Percentiles rank a stretch among this genome's conserved stretches.
Evolutionary conservation across 2,113 vertebrate species (phyloP).

Genomic region (Cyprinodon tularosa): DNA sequence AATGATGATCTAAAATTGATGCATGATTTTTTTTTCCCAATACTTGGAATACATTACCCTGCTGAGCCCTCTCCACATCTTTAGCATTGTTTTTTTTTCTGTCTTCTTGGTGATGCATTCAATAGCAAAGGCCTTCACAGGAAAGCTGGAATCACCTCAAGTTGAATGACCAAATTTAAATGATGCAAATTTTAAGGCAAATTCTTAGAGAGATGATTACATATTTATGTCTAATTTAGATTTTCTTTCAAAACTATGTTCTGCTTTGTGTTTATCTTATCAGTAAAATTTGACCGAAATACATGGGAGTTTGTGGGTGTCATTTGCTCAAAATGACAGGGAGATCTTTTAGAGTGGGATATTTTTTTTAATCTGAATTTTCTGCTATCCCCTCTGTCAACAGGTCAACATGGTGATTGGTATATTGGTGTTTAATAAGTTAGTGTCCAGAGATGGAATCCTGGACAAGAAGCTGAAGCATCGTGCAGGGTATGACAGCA

Average conservation of each 20-base stretch:
- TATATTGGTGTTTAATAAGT: slow-evolving; percentile 99
- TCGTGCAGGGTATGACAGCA: slow-evolving; percentile 94
- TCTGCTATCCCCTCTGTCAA: slow-evolving; percentile 42
- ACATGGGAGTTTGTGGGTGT: neutral
- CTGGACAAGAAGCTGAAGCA: slow-evolving; percentile 99
- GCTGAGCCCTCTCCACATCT: no score
- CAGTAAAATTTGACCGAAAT: neutral
- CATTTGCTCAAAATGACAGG: slow-evolving; percentile 33
- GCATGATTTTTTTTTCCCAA: no score
- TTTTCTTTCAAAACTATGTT: neutral
- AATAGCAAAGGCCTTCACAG: no score
- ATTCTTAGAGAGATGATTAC: no score
- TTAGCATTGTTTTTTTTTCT: no score
- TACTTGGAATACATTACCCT: no score
- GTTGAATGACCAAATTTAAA: no score
- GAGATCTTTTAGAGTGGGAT: slow-evolving; percentile 27
- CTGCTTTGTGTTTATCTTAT: neutral
- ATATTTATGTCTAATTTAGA: no score
- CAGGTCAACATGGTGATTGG: slow-evolving; percentile 99
- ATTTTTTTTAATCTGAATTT: slow-evolving; percentile 20
- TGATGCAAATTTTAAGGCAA: no score
- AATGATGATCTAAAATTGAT: no score
- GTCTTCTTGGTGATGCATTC: no score
- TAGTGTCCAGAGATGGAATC: slow-evolving; percentile 99
- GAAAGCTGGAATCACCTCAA: no score